A percentile compares a stretch with the other conserved stretches of the same genome.
Conservation (phyloP, 2,888 invertebrate species). For the Lampropteryx suffumata region DNA sequence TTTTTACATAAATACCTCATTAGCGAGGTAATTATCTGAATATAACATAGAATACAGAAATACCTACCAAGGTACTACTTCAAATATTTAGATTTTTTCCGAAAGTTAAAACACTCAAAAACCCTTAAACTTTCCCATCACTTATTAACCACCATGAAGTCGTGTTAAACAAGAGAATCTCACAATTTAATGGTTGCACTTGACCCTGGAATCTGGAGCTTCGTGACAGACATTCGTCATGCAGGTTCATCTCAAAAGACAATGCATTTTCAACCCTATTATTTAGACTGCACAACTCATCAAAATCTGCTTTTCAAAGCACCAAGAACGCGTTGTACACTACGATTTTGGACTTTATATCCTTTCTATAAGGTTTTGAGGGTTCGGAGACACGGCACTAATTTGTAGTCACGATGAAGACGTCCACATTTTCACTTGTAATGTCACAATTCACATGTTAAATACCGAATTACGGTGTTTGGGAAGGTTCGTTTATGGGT, state of each 20-base stretch:
- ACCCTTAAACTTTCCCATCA: slow-evolving; percentile 2
- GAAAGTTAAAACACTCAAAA: no score
- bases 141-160: neutral
- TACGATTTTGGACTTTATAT: slow-evolving; percentile 1
- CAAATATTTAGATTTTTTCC: no score
- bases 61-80: no score
- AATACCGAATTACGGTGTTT: slow-evolving; percentile 8
- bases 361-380: slow-evolving; percentile 1
- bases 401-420: slow-evolving; percentile 21
- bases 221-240: slow-evolving; percentile 22
- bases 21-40: no score
- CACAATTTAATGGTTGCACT: slow-evolving; percentile 20
- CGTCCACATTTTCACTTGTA: slow-evolving; percentile 22
- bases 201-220: slow-evolving; percentile 20
- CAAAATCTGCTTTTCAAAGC: neutral
- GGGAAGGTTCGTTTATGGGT: slow-evolving; percentile 1
- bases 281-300: neutral
- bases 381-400: neutral
- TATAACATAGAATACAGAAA: no score
- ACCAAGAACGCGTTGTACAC: neutral
- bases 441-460: slow-evolving; percentile 26
- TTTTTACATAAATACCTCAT: no score
- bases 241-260: slow-evolving; percentile 12
- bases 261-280: slow-evolving; percentile 12
- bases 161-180: slow-evolving; percentile 14